Base-by-base conservation (phyloP, 2,113 vertebrate species). In the Eptesicus fuscus region DNA sequence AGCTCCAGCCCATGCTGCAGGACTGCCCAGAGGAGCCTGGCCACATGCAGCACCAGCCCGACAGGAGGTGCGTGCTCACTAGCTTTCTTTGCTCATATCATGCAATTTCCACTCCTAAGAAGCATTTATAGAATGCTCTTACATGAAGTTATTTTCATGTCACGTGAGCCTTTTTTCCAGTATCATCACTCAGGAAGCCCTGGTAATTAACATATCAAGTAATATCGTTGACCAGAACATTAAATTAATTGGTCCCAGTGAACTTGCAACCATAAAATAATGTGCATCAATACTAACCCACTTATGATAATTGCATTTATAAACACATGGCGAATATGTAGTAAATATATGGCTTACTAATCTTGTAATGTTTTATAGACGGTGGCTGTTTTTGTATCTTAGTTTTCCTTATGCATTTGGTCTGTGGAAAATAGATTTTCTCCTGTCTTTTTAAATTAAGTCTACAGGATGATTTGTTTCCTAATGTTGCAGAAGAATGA, bases 1-100 rank as follows among this genome's bases (percentile, higher is more conserved):
- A 99, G 74, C 99, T 99, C 93, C 99, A 99, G 97, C 99, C 99
- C 59, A 99, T 99, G 99, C 98, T 99, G 83, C 99, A 99, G 96
- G 99, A 99, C 20, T 98, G 98, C 95, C 98, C 98, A 4, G 99
- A 99, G 90, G 98, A 98, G 97, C 93, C 97, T 44, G 97, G 97
- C 83, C 98, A 98, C 88, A 76, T 98, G 83, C 98, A 98, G 47
- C 98, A 98, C 95, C 98, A 97, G 4, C 98, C 99, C 8, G 99
- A 99, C 77, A 99, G 99, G 97, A 99, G 99, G 99, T 99, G 98
- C 28, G 95, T 93, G 79, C 90, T 9, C 69, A 7, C 16, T 10
- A 0, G 30, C 14, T 5, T 40, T 61, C 69, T 82, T 85, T 51
- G 10, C 79, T 25, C n/a, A 13, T 73, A 44, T 56, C 7, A 67